Evolutionary conservation across 2,888 invertebrate genomes (phyloP).

Genomic region (Pimpla rufipes): DNA sequence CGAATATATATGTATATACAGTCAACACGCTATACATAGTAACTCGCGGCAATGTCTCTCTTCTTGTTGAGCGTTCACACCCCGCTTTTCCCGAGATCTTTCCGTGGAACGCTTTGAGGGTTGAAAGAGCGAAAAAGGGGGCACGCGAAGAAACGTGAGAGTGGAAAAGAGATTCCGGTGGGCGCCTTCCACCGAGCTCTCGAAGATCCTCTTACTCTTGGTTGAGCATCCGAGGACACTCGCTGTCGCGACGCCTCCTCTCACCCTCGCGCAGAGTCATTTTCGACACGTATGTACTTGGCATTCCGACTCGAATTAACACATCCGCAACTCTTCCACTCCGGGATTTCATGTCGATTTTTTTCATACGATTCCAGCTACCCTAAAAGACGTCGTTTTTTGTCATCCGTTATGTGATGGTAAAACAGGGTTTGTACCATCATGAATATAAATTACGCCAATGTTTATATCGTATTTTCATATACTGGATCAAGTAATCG

Average conservation of each 20-base stretch:
- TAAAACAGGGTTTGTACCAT: too few species aligned
- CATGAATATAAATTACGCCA: too few species aligned
- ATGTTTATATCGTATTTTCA: too few species aligned
- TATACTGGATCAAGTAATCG: too few species aligned
- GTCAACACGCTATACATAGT: not conserved
- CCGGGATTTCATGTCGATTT: not conserved
- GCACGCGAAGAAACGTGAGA: slow-evolving; percentile 28
- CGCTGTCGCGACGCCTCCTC: slow-evolving; percentile 5
- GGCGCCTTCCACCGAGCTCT: slow-evolving; percentile 28
- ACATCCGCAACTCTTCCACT: not conserved
- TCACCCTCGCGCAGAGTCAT: slow-evolving; percentile 6
- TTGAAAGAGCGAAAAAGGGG: slow-evolving; percentile 24
- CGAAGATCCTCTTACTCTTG: slow-evolving; percentile 43
- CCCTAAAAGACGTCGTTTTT: too few species aligned
- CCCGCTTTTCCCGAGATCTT: slow-evolving; percentile 35
- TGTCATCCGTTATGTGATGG: too few species aligned
- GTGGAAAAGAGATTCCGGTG: slow-evolving; percentile 32
- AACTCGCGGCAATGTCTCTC: slow-evolving; percentile 22
- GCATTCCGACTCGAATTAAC: not conserved
- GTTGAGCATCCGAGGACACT: slow-evolving; percentile 44
- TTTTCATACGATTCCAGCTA: not conserved
- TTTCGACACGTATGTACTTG: slow-evolving; percentile 5
- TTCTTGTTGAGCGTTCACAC: slow-evolving; percentile 36
- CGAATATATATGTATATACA: not conserved
- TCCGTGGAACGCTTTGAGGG: slow-evolving; percentile 21